phyloP scores from a whole-genome alignment of 1,140 invertebrate genomes.

The Meloidogyne floridensis region DNA sequence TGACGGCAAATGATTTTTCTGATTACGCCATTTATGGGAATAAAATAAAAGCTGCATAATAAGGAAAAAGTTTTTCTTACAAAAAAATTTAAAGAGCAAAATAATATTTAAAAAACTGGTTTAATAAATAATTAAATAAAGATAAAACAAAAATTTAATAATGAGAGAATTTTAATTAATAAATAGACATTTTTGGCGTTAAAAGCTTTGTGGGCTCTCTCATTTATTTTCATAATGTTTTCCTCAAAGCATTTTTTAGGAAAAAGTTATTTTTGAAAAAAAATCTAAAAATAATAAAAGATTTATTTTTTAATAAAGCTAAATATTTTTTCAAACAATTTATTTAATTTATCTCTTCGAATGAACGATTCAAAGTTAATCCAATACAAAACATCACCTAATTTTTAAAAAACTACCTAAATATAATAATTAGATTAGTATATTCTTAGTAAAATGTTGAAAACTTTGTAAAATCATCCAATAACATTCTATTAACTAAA shows the following conservation, averaged over 20 bases:
- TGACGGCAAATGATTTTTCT: not conserved
- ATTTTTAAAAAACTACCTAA: not conserved
- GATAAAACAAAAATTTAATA: not conserved
- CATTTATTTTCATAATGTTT: too few species aligned
- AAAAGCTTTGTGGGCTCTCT: too few species aligned
- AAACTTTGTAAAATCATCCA: not conserved
- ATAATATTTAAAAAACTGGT: not conserved
- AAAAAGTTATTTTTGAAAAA: too few species aligned
- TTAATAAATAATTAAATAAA: constrained; percentile 2
- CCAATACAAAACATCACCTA: not conserved
- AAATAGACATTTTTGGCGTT: too few species aligned
- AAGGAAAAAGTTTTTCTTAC: not conserved
- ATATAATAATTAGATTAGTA: not conserved
- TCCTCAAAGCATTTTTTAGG: too few species aligned
- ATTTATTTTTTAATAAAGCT: too few species aligned
- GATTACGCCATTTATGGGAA: constrained; percentile 9
- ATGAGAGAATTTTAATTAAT: not conserved
- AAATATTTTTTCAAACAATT: too few species aligned
- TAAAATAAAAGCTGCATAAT: not conserved
- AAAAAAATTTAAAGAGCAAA: not conserved
- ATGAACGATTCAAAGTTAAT: too few species aligned
- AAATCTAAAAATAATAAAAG: too few species aligned
- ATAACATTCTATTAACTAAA: not conserved
- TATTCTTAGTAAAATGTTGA: not conserved
- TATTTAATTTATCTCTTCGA: too few species aligned